Base-by-base conservation (phyloP, 2,888 invertebrate genomes). In the Sympetrum striolatum region DNA sequence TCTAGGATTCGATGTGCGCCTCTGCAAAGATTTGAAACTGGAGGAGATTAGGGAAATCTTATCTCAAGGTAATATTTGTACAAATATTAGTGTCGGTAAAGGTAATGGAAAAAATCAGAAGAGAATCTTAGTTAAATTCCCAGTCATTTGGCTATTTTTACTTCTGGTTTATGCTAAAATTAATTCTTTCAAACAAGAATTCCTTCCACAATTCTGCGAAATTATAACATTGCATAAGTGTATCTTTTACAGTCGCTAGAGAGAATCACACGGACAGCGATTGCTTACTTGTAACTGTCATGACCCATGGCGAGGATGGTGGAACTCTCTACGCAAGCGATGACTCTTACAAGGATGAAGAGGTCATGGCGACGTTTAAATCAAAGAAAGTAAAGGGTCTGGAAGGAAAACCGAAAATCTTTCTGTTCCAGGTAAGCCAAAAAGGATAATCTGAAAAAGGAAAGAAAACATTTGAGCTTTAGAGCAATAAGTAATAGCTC, bases 361-460 rank as follows among this genome's bases (percentile, higher is more conserved):
- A 92, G 10, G 91, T 95, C 18, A 93, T 94, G 92, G 92, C 92
- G 18, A 93, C 93, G 15, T 95, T 95, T 92, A 94, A 94, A 90
- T 94, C 94, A n/a, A 93, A 94, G 91, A 92, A 91, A 12, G 94
- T 94, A 92, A 93, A 93, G 31, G 92, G 93, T 31, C 93, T 95
- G n/a, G 94, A 93, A 81, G 95, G 94, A 39, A 95, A 95, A 92
- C 95, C 95, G 14, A 95, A 95, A 92, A 91, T 95, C 53, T 95
- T 95, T 92, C 94, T 95, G 86, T 93, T 95, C 86, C 94, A 94
- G 93, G 91, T 91, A 82, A 90, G 90, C 44, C 5, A 31, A 44
- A 25, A 31, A 81, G 22, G 15, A 2, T 48, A 18, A 31, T 4
- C 18, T 31, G 31, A 37, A 25, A 31, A 39, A 53, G 8, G 15